Evolutionary conservation across 2,113 vertebrate species (phyloP), one percentile per base, ranked within the genome.

Genomic region (Otocyon megalotis): DNA sequence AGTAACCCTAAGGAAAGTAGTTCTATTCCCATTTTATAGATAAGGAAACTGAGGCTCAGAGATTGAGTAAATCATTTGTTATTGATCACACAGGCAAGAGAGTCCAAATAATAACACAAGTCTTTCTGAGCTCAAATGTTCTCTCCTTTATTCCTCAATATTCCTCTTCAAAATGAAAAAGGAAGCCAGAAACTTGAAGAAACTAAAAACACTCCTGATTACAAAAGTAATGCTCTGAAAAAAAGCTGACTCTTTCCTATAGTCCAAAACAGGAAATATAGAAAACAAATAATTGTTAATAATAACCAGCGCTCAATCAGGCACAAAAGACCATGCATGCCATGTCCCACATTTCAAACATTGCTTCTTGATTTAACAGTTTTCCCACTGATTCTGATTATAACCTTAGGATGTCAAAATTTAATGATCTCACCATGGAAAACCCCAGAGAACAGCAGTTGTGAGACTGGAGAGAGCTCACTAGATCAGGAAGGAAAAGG

Each of bases 401-500:
- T 30, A 83, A 95, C 72, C n/a, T 88, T 58, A 92, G 80, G 58
- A 95, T 79, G 71, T 84, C 92, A 88, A 94, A 92, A 74, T 77
- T 32, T 37, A 81, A 97, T 94, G 84, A 95, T 67, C 79, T 96
- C 86, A 96, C 72, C 50, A 76, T 79, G 65, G 96, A 97, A 97
- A 97, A 96, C 80, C 90, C 90, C 89, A 89, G 24, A 96, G 26
- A 93, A 93, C 15, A 90, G 30, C 74, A 88, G 85, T 94, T 65
- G 56, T 11, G 0, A 84, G 94, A 84, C 65, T 88, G 82, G 54
- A 97, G 32, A 69, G 71, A 79, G 88, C 88, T 92, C 76, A 63
- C 71, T 58, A 94, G 54, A 94, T 9, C 96, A 97, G 97, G 93
- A 97, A 98, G 97, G 98, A 98, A 98, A 92, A 90, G 26, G 58